These are phyloP conservation scores for Enteromius afrohamiltoni DNA, from an alignment of 2,797 vertebrate genomes.

Conservation along the genomic window DNA sequence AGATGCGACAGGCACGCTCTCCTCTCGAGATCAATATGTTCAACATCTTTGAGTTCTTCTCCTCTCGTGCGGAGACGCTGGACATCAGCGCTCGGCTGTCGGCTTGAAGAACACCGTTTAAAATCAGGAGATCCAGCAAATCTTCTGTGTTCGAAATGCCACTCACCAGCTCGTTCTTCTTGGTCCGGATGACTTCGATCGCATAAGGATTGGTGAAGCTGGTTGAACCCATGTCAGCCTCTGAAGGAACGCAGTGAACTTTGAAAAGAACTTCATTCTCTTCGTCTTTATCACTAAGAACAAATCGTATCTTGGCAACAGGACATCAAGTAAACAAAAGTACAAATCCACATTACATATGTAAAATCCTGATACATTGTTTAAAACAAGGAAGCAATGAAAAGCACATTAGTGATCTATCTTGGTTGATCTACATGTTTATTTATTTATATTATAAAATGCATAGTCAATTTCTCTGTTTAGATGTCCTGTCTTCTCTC, in stretches of 20 bases:
- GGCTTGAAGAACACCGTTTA: conserved; percentile 72
- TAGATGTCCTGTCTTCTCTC: not conserved
- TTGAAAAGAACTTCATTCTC: not conserved
- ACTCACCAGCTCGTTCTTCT: conserved; percentile 76
- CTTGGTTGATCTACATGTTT: not conserved
- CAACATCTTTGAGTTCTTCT: conserved; percentile 78
- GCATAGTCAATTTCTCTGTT: not conserved
- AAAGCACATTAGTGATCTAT: not conserved
- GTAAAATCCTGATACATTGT: not conserved
- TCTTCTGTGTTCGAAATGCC: conserved; percentile 76
- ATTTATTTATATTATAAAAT: not conserved
- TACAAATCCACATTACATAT: not conserved
- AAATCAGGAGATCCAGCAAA: conserved; percentile 77
- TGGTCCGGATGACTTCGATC: conserved; percentile 75
- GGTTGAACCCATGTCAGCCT: conserved; percentile 54
- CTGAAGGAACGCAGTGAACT: conserved; percentile 16
- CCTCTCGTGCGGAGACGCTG: conserved; percentile 72
- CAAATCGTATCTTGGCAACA: conserved; percentile 67
- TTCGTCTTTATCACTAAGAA: conserved; percentile 54
- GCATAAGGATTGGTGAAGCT: conserved; percentile 77
- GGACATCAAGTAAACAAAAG: conserved; percentile 52
- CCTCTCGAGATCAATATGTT: conserved; percentile 80
- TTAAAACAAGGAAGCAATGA: not conserved
- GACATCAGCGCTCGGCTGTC: conserved; percentile 76
- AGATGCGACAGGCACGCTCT: conserved; percentile 81